Base-by-base conservation (phyloP, 2,113 vertebrate genomes). In the Formicarius rufipectus region DNA sequence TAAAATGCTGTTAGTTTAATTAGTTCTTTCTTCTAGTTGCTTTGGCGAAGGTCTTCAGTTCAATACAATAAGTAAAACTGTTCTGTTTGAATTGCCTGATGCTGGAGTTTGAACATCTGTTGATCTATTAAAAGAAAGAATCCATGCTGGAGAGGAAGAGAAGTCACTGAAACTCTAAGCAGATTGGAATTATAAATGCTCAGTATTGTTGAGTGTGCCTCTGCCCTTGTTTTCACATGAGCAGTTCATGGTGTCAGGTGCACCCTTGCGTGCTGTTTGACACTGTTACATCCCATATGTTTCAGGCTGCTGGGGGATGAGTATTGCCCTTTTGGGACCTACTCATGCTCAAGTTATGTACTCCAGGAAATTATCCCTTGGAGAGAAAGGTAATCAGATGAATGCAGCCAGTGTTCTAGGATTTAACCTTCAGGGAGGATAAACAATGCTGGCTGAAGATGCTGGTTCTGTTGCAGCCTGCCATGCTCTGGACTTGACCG, bases 21-120 rank as follows among this genome's bases (percentile, higher is more conserved):
- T 87, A 56, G 13, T 7, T 87, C 42, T 81, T 94, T 68, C 40
- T 75, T 31, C 31, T 31, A 30, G 14, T 62, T 89, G 58, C 37
- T 79, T 84, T 85, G 37, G 40, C 42, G 71, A 10, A 86, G 31
- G 22, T 64, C 72, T 92, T 75, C 30, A 28, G 6, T 81, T 75
- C 92, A 74, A 28, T 83, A 31, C 33, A 58, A 82, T 25, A 60
- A 76, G 52, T 78, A 84, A 78, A 84, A 37, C 40, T 84, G 52
- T 89, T 94, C 37, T 72, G 20, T 16, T 81, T 84, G 69, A 92
- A 47, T 53, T 56, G 16, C 24, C 62, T 85, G 66, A 52, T 92
- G 75, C 37, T 92, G 66, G 66, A 96, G 73, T 52, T 79, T 84
- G 64, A 91, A 95, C 96, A 97, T 95, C 91, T 94, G 91, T 84